Evolutionary conservation across 2,113 vertebrate genomes (phyloP).

Genomic region (Tursiops truncatus): DNA sequence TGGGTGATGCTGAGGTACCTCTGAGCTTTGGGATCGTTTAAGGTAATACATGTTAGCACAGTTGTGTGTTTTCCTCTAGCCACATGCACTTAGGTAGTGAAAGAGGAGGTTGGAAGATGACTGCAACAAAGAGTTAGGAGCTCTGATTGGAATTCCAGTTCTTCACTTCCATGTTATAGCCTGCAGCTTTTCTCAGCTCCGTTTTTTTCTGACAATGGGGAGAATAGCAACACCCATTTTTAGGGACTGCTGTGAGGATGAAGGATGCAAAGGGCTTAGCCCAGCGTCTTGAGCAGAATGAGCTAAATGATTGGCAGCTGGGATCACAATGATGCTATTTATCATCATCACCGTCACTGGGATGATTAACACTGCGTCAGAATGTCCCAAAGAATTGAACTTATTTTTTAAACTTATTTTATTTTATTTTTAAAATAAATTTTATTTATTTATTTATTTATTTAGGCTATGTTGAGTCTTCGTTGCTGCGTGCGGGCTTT

Average conservation of each 20-base stretch:
- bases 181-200: background rate
- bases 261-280: background rate
- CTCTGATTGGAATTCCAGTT: background rate
- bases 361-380: background rate
- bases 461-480: too few relatives aligned
- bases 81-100: background rate
- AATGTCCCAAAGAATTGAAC: background rate
- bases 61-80: background rate
- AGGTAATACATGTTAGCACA: background rate
- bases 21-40: background rate
- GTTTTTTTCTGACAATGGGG: background rate
- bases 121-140: background rate
- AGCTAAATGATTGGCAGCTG: background rate
- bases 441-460: too few relatives aligned
- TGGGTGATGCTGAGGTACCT: background rate
- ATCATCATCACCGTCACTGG: background rate
- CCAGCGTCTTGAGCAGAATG: background rate
- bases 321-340: background rate
- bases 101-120: background rate
- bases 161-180: background rate
- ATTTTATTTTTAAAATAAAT: too few relatives aligned
- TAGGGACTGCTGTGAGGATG: background rate
- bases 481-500: too few relatives aligned
- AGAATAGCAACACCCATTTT: background rate
- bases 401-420: background rate